Conservation (phyloP, 2,113 vertebrate genomes). For the Salvelinus sp. region DNA sequence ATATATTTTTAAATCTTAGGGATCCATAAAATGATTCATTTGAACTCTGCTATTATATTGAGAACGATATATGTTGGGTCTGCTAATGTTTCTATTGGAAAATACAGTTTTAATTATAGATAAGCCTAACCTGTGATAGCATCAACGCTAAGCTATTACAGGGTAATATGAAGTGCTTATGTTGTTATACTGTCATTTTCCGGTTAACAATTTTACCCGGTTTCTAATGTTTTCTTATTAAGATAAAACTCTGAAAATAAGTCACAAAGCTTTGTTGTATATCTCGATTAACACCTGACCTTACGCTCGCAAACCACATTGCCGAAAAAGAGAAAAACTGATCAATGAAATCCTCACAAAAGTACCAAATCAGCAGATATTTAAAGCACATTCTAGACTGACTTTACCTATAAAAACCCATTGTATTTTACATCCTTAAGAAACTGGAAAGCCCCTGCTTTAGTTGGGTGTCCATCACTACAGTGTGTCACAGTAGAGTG, state of each 20-base stretch:
- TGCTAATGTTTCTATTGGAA: slow-evolving; percentile 69
- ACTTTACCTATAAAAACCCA: not conserved
- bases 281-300: slow-evolving; percentile 12
- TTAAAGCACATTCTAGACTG: not conserved
- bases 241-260: slow-evolving; percentile 42
- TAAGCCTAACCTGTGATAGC: slow-evolving; percentile 63
- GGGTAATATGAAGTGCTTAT: slow-evolving; percentile 33
- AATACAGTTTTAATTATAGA: slow-evolving; percentile 75
- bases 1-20: slow-evolving; percentile 16
- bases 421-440: not conserved
- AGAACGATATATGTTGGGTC: slow-evolving; percentile 63
- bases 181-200: slow-evolving; percentile 35
- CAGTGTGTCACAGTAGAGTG: not conserved
- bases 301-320: slow-evolving; percentile 8
- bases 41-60: slow-evolving; percentile 52
- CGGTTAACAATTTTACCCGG: slow-evolving; percentile 26
- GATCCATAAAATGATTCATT: slow-evolving; percentile 58
- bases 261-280: slow-evolving; percentile 27
- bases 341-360: not conserved
- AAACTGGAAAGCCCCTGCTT: not conserved
- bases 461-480: not conserved
- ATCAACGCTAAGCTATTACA: slow-evolving; percentile 38
- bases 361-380: not conserved
- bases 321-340: not conserved
- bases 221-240: slow-evolving; percentile 38